phyloP scores from a whole-genome alignment of 2,113 vertebrate genomes.

The Rhea pennata region DNA sequence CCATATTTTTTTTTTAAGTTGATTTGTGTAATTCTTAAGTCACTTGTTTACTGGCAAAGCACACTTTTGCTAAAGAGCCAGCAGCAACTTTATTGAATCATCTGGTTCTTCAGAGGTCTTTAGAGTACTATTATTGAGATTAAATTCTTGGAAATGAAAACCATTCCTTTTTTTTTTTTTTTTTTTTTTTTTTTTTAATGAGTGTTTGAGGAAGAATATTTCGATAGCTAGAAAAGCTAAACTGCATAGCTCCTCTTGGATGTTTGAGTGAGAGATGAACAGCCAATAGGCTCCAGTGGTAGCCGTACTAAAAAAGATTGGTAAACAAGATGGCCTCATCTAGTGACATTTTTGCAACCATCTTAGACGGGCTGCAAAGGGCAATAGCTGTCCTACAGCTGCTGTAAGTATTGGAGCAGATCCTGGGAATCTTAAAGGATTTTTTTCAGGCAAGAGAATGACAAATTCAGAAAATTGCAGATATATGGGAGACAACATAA shows the following conservation, averaged over 20 bases:
- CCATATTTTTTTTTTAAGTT: neutral
- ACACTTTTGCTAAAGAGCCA: neutral
- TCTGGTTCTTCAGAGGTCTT: neutral
- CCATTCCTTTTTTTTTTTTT: neutral
- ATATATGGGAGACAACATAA: neutral
- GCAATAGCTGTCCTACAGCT: neutral
- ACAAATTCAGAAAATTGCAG: neutral
- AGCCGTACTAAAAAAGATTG: neutral
- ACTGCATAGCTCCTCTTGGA: neutral
- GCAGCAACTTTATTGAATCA: neutral
- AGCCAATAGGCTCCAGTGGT: neutral
- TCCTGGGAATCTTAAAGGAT: neutral
- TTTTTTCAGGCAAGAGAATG: neutral
- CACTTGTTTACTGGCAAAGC: neutral
- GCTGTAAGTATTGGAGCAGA: neutral
- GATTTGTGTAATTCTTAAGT: neutral
- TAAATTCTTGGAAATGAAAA: neutral
- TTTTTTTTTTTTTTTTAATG: no score
- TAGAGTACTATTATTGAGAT: neutral
- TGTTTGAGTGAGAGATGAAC: neutral
- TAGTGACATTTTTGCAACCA: neutral
- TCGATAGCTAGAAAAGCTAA: neutral
- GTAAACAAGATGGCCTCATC: accelerated
- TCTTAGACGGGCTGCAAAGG: neutral
- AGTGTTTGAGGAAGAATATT: neutral